Base-by-base conservation (phyloP, 2,113 vertebrate species). In the Synchiropus splendidus region DNA sequence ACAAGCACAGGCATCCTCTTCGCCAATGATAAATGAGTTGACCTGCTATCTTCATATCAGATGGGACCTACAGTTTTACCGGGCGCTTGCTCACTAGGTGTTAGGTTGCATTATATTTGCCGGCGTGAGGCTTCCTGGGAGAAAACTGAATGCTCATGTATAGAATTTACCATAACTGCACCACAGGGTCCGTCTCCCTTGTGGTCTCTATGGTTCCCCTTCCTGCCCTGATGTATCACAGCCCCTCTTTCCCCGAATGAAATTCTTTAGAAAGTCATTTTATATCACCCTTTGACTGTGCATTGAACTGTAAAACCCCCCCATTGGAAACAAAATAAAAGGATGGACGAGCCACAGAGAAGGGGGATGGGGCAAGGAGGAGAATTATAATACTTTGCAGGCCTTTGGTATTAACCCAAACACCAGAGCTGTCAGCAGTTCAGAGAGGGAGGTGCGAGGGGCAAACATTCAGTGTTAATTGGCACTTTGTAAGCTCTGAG, bases 321-420 rank as follows among this genome's bases (percentile, higher is more conserved):
- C 81, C 77, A 74, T 81, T 82, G 79, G 80, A 88, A 84, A 82
- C 82, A 77, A 85, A 85, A 85, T 85, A 83, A 85, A 87, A 64
- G 83, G 79, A 74, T 59, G 54, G 59, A 54, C 64, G 67, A 66
- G n/a, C n/a, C n/a, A n/a, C 56, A 57, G 64, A 50, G 51, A 36
- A 67, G 51, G 53, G 64, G 39, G 67, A 51, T 51, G 70, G 75
- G 63, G 64, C 48, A 79, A 78, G 79, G 56, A 82, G 72, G 75
- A 79, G 81, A 83, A 85, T 84, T 83, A 78, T 85, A 85, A 85
- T 85, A 86, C 83, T 82, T 82, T 81, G 82, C 83, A 80, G 86
- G 83, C 83, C 83, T 85, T 85, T 80, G 75, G 83, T 87, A 86
- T 86, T 87, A 88, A 86, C 87, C 86, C 86, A 85, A 86, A 86